A percentile compares a stretch with the other conserved stretches of the same genome.
Conservation (phyloP, 2,888 invertebrate species). For the Carpatolechia fugitivella region DNA sequence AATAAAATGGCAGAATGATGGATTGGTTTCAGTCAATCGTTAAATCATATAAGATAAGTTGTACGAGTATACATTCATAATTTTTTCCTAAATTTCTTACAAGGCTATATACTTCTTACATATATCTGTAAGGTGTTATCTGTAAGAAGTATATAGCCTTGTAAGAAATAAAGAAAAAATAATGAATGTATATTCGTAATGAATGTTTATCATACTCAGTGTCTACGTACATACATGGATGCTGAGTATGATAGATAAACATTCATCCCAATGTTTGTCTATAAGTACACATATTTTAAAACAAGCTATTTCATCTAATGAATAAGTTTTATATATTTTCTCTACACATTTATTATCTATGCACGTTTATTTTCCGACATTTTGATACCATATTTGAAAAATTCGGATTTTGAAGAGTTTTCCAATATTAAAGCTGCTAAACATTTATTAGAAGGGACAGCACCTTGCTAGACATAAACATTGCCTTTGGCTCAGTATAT, state of each 20-base stretch:
- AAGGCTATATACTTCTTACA: not conserved
- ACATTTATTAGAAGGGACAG: constrained; percentile 50
- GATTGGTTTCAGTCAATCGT: constrained; percentile 1
- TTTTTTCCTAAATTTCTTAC: not conserved
- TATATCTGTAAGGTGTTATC: no score
- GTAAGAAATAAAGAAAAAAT: not conserved
- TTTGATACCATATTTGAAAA: constrained; percentile 28
- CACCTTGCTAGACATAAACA: constrained; percentile 64
- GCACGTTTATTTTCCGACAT: not conserved
- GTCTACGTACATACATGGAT: not conserved
- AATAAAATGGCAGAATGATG: constrained; percentile 7
- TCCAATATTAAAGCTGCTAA: constrained; percentile 59
- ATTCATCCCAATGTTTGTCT: not conserved
- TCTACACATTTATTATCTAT: constrained; percentile 5
- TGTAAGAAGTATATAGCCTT: not conserved
- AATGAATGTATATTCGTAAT: not conserved
- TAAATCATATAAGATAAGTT: not conserved
- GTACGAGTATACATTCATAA: not conserved
- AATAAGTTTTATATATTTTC: not conserved
- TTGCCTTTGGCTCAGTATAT: constrained; percentile 73
- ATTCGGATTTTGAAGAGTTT: constrained; percentile 50
- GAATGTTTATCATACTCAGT: no score
- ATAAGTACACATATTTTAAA: not conserved
- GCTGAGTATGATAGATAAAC: constrained; percentile 10
- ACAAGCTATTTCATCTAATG: not conserved